A percentile compares a stretch with the other conserved stretches of the same genome.
phyloP scores from a whole-genome alignment of 2,888 invertebrate species.

The Aspidapion aeneum region DNA sequence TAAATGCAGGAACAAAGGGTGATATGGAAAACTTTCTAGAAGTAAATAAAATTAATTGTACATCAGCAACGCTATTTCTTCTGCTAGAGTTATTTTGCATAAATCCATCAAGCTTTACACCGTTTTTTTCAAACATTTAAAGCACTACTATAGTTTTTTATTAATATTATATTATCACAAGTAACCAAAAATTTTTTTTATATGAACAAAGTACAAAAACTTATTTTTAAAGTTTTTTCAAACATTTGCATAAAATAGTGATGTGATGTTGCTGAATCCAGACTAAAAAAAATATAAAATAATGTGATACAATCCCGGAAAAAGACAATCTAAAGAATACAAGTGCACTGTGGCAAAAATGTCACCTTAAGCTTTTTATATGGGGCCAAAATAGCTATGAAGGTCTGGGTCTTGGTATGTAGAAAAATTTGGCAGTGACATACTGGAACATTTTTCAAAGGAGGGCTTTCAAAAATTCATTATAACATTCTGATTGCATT shows the following conservation, averaged over 20 bases:
- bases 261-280: too few relatives aligned
- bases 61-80: conserved; percentile 19
- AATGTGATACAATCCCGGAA: not conserved
- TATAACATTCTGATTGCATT: too few relatives aligned
- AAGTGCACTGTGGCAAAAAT: conserved; percentile 11
- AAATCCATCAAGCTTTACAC: not conserved
- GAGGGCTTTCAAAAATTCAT: too few relatives aligned
- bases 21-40: conserved; percentile 23
- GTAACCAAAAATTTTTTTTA: too few relatives aligned
- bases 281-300: not conserved
- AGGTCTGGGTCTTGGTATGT: conserved; percentile 15
- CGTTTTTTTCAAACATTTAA: not conserved
- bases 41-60: conserved; percentile 20
- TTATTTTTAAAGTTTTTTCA: not conserved
- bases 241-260: not conserved
- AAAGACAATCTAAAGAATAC: conserved; percentile 1
- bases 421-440: conserved; percentile 18
- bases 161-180: too few relatives aligned
- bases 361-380: conserved; percentile 18
- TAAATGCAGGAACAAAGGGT: conserved; percentile 13
- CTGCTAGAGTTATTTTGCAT: conserved; percentile 3
- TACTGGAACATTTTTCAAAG: not conserved
- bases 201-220: not conserved
- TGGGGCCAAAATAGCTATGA: conserved; percentile 15
- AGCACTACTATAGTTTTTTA: too few relatives aligned